Conservation (phyloP, 2,797 vertebrate genomes). For the Enteromius fasciolatus region DNA sequence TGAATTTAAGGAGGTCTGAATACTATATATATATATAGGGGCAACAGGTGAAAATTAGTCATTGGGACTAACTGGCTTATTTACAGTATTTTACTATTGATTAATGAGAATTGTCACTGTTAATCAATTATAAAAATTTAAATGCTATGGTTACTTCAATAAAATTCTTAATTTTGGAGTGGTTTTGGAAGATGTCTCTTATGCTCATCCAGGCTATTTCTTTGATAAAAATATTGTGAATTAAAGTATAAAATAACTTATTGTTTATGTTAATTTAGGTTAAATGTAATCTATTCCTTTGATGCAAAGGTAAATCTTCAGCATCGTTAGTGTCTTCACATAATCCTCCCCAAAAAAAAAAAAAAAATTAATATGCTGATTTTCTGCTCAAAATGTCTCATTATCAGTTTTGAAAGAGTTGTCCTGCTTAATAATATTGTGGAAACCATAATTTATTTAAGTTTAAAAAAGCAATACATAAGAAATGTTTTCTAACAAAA, state of each 20-base stretch:
- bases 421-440: not conserved
- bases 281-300: not conserved
- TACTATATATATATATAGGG: no score
- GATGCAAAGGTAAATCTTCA: not conserved
- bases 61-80: no score
- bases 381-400: not conserved
- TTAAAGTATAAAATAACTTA: not conserved
- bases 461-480: not conserved
- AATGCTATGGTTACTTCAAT: not conserved
- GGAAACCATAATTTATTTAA: not conserved
- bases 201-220: not conserved
- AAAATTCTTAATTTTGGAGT: not conserved
- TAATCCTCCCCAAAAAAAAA: not conserved
- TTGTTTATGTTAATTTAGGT: not conserved
- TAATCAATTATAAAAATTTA: not conserved
- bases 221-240: not conserved
- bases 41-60: no score
- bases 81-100: no score
- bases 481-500: not conserved
- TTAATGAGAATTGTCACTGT: no score
- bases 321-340: not conserved
- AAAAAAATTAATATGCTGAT: not conserved
- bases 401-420: not conserved
- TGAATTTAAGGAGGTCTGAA: no score
- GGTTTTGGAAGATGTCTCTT: not conserved